Percentiles rank a stretch among this genome's conserved stretches.
Conservation (phyloP, 2,888 invertebrate genomes). For the Pachycephus smyrnensis region DNA sequence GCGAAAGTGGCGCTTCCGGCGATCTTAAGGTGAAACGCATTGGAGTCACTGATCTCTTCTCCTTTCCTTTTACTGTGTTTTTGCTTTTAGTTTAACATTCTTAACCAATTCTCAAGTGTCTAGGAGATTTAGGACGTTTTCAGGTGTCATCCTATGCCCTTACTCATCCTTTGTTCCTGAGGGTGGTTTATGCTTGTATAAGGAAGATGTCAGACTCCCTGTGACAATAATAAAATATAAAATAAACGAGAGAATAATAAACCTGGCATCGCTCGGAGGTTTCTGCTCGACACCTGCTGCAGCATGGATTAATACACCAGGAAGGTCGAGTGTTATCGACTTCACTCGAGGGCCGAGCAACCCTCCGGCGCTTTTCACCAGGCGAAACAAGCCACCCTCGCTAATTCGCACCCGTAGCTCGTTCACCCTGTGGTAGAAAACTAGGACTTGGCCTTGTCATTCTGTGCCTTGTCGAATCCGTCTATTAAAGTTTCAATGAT, state of each 20-base stretch:
- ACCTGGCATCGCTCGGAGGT: not conserved
- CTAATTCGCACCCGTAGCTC: slow-evolving; percentile 2
- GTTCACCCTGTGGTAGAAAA: slow-evolving; percentile 18
- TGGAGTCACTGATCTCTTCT: not conserved
- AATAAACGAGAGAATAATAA: not conserved
- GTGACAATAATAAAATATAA: not conserved
- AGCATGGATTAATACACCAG: not conserved
- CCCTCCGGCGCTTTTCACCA: not conserved
- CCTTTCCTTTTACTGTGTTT: not conserved
- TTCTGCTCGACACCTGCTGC: not conserved
- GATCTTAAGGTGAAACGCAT: not conserved
- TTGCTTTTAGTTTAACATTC: not conserved
- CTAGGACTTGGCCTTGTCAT: slow-evolving; percentile 42
- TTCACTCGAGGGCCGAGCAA: slow-evolving; percentile 5
- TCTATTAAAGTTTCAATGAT: slow-evolving; percentile 86
- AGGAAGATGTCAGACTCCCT: not conserved
- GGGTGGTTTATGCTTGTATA: not conserved
- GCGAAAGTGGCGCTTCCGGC: not conserved
- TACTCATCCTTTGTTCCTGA: not conserved
- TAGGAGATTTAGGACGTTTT: not conserved
- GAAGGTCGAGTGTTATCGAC: not conserved
- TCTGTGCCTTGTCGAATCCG: slow-evolving; percentile 75
- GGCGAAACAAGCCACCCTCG: not conserved
- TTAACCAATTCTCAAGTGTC: not conserved
- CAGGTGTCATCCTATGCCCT: not conserved